Percentiles rank a stretch among this genome's conserved stretches.
Conservation (phyloP, 2,797 vertebrate genomes). For the Tragelaphus eurycerus region DNA sequence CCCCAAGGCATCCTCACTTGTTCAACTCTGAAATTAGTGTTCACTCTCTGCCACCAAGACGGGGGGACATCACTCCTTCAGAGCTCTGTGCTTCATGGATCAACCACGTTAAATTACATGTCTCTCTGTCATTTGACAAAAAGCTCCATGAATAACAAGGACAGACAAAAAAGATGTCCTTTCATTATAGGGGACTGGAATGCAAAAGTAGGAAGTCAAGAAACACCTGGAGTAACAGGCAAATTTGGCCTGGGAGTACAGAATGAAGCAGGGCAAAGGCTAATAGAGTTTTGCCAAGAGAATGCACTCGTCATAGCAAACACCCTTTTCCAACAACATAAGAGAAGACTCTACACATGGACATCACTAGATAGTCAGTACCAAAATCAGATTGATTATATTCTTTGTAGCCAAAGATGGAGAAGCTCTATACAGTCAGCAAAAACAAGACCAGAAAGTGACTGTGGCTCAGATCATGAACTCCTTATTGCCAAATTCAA, state of each 20-base stretch:
- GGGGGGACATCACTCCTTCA: accelerated
- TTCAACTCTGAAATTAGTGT: not conserved
- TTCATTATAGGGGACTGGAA: not conserved
- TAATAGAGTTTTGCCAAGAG: not conserved
- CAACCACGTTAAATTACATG: accelerated
- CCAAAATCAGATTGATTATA: not conserved
- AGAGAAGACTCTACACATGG: not conserved
- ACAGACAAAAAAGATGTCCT: not conserved
- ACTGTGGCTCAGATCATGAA: not conserved
- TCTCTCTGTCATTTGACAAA: not conserved
- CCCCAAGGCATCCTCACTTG: not conserved
- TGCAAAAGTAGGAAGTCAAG: not conserved
- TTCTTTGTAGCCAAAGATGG: not conserved
- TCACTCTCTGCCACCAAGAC: not conserved
- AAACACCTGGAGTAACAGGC: not conserved
- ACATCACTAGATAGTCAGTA: not conserved
- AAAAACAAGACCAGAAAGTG: not conserved
- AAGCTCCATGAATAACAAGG: not conserved
- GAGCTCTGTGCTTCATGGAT: too few species aligned
- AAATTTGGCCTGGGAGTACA: not conserved
- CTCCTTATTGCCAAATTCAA: not conserved
- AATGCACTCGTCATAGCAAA: not conserved
- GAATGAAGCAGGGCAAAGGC: not conserved
- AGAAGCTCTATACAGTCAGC: not conserved
- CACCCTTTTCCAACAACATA: not conserved